These are phyloP conservation scores for Eucera pruinosa DNA, from an alignment of 2,888 invertebrate species.

Conservation along the genomic window DNA sequence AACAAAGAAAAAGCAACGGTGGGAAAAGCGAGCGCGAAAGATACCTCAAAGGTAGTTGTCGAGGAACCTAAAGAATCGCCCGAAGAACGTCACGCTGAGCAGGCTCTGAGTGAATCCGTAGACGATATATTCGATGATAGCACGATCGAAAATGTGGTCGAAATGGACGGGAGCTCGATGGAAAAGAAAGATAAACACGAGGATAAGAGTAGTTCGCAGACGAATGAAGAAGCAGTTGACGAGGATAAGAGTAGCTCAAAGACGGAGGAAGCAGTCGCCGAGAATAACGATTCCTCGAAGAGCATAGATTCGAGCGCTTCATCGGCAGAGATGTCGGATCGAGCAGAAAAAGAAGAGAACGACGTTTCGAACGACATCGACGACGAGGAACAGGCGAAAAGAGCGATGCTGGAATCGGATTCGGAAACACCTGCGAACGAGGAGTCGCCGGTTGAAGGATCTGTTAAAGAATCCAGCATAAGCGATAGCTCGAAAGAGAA, in stretches of 20 bases:
- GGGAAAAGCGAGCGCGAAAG: neutral
- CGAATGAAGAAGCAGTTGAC: too few species aligned
- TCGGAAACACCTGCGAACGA: slow-evolving; percentile 14
- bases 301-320: neutral
- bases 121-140: slow-evolving; percentile 53
- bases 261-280: too few species aligned
- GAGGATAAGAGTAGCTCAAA: neutral
- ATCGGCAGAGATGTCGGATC: neutral
- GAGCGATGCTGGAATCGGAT: slow-evolving; percentile 28
- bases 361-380: neutral
- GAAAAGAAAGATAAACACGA: neutral
- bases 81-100: neutral
- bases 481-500: neutral
- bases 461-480: neutral
- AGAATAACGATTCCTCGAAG: neutral
- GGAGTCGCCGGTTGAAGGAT: neutral
- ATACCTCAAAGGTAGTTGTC: neutral
- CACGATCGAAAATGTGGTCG: neutral
- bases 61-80: neutral
- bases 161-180: neutral
- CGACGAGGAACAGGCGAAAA: slow-evolving; percentile 19
- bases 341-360: neutral
- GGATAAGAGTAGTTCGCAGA: neutral
- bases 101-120: slow-evolving; percentile 25
- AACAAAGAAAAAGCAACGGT: neutral